A percentile compares a stretch with the other conserved stretches of the same genome.
phyloP scores from a whole-genome alignment of 2,888 invertebrate genomes.

The Adelphocoris suturalis region DNA sequence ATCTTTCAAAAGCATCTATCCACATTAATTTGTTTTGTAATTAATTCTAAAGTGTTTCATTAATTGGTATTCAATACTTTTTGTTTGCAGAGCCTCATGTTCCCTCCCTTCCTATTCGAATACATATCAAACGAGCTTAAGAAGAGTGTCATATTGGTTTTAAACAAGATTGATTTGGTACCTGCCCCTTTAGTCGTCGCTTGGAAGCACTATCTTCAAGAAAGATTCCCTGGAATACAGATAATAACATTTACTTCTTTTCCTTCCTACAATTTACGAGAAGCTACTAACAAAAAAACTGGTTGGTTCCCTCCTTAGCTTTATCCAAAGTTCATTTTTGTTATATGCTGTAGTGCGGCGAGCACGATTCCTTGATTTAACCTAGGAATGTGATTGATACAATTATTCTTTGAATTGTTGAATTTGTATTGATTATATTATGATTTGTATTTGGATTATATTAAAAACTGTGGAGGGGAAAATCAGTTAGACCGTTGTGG shows the following conservation, averaged over 20 bases:
- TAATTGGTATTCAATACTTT: neutral
- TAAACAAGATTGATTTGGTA: constrained; percentile 96
- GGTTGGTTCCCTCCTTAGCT: constrained; percentile 77
- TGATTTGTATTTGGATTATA: too few species aligned
- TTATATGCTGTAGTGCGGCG: too few species aligned
- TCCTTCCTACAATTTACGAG: constrained; percentile 86
- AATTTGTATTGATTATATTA: too few species aligned
- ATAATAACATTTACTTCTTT: constrained; percentile 92
- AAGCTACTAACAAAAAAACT: constrained; percentile 80
- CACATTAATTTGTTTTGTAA: too few species aligned
- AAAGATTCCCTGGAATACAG: constrained; percentile 85
- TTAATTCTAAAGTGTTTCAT: too few species aligned
- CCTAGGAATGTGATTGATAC: too few species aligned
- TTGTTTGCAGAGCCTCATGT: constrained; percentile 85
- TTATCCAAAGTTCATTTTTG: too few species aligned
- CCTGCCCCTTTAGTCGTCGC: constrained; percentile 89
- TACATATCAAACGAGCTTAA: constrained; percentile 86
- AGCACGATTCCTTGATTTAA: neutral
- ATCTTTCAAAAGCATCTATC: too few species aligned
- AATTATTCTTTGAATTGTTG: too few species aligned
- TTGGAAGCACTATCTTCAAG: constrained; percentile 90
- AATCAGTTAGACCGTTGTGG: too few species aligned
- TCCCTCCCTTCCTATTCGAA: constrained; percentile 92
- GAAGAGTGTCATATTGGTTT: constrained; percentile 91
- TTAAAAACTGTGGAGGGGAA: too few species aligned